Conservation (phyloP, 2,888 invertebrate genomes). For the Hypsopygia costalis region DNA sequence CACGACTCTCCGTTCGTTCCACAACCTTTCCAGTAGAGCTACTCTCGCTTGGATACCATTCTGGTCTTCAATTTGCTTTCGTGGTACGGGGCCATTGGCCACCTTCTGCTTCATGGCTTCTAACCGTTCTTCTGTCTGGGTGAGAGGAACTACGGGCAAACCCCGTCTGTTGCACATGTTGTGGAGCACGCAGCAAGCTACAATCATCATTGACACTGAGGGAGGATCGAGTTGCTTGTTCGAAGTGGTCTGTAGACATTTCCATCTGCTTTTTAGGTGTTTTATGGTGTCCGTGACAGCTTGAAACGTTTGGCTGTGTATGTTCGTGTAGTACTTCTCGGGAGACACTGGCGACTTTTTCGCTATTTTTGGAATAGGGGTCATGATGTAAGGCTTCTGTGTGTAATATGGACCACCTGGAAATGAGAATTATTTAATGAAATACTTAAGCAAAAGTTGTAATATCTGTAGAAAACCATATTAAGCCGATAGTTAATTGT, state of each 20-base stretch:
- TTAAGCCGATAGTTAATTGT: too few species aligned
- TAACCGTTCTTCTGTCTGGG: conserved; percentile 56
- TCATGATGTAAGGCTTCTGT: conserved; percentile 62
- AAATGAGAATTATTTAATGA: conserved; percentile 19
- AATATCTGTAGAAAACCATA: too few species aligned
- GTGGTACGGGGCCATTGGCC: conserved; percentile 57
- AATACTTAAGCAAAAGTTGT: too few species aligned
- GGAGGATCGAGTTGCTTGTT: conserved; percentile 65
- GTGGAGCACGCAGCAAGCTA: conserved; percentile 60
- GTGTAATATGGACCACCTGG: conserved; percentile 61
- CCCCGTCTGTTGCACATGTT: conserved; percentile 55
- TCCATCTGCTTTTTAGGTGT: conserved; percentile 67
- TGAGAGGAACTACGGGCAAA: conserved; percentile 48
- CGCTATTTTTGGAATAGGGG: conserved; percentile 63
- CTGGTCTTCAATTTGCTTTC: conserved; percentile 49
- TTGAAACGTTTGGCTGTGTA: conserved; percentile 49
- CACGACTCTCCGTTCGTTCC: conserved; percentile 51
- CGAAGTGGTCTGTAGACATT: conserved; percentile 64
- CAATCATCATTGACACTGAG: conserved; percentile 53
- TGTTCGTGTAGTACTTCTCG: conserved; percentile 59
- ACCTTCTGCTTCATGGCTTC: conserved; percentile 71
- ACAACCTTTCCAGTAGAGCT: conserved; percentile 47
- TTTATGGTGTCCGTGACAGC: conserved; percentile 56
- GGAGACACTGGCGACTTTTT: conserved; percentile 67
- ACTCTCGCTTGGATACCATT: conserved; percentile 43